Percentiles rank a stretch among this genome's conserved stretches.
Evolutionary conservation across 2,797 vertebrate genomes (phyloP).

Genomic region (Mus caroli): DNA sequence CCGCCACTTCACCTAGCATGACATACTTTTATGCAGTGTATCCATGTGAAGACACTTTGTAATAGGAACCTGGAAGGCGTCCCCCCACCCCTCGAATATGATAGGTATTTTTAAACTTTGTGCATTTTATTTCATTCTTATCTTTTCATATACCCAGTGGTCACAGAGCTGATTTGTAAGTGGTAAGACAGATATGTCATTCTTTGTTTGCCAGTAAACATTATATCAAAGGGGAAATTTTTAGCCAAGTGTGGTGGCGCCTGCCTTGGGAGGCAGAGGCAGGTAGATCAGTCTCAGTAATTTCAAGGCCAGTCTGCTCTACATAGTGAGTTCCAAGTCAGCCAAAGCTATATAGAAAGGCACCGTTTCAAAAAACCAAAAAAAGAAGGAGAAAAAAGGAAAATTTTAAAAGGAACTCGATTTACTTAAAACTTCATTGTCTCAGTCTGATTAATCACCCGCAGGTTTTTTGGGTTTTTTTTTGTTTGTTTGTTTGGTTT

Average conservation of each 20-base stretch:
- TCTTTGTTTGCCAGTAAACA: conserved; percentile 21
- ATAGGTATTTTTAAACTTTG: conserved; percentile 26
- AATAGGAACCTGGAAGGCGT: conserved; percentile 3
- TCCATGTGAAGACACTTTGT: background rate
- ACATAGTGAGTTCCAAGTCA: background rate
- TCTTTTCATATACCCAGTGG: background rate
- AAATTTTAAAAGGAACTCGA: background rate
- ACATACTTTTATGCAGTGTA: background rate
- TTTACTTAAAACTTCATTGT: background rate
- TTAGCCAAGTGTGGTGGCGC: background rate
- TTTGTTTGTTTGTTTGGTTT: no score
- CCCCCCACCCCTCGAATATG: background rate
- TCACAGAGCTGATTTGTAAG: background rate
- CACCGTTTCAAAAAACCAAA: background rate
- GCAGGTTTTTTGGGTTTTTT: no score
- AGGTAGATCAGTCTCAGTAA: background rate
- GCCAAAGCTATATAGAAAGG: background rate
- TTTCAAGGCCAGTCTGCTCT: background rate
- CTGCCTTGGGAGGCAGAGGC: background rate
- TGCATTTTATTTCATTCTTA: background rate
- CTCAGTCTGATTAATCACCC: background rate
- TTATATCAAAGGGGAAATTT: background rate
- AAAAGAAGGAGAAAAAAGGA: no score
- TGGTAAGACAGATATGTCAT: background rate
- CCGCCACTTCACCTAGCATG: background rate